Conservation (phyloP, 2,113 vertebrate genomes). For the Astatoreochromis straeleni region DNA sequence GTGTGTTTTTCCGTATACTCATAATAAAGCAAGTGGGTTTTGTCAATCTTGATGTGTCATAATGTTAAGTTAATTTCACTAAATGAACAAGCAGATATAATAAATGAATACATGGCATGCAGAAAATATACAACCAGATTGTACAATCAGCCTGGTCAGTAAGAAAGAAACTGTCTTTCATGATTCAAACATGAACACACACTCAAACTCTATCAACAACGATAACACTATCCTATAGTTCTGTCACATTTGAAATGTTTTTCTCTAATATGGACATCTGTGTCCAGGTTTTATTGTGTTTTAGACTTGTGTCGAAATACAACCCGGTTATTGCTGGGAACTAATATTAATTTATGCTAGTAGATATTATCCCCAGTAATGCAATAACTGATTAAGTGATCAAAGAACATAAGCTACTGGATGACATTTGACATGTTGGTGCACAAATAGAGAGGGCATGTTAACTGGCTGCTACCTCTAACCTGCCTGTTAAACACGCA, state of each 20-base stretch:
- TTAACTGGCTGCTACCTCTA: background rate
- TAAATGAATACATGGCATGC: background rate
- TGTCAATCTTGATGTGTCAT: slow-evolving; percentile 31
- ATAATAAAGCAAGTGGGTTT: slow-evolving; percentile 30
- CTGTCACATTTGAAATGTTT: background rate
- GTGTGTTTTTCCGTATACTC: background rate
- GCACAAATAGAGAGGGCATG: background rate
- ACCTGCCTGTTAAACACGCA: background rate
- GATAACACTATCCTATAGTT: background rate
- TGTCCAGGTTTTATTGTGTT: background rate
- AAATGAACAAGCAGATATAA: slow-evolving; percentile 23
- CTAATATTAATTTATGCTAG: background rate
- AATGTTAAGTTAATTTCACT: slow-evolving; percentile 30
- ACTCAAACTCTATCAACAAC: background rate
- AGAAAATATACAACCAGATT: background rate
- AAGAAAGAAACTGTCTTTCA: background rate
- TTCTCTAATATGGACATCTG: background rate
- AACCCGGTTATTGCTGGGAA: background rate
- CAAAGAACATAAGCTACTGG: background rate
- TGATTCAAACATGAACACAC: background rate
- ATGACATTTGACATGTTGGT: background rate
- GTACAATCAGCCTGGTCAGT: background rate
- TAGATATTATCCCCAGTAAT: background rate
- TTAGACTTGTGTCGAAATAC: background rate
- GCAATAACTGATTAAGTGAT: background rate